Evolutionary conservation across 2,888 invertebrate species (phyloP).

Genomic region (Tiphia femorata): DNA sequence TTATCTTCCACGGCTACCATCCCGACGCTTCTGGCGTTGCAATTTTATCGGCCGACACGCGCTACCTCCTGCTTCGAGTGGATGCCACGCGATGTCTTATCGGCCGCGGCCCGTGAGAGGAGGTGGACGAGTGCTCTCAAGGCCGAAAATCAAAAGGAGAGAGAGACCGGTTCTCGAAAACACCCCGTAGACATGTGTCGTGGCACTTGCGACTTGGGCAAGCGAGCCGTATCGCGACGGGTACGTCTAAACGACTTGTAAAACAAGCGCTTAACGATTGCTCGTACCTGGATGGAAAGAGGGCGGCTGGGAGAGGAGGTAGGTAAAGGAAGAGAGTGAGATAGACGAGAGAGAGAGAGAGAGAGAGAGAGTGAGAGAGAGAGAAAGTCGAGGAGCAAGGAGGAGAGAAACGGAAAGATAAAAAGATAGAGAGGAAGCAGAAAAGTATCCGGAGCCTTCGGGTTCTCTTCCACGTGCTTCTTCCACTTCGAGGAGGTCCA

Average conservation of each 20-base stretch:
- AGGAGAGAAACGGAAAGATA: slow-evolving; percentile 1
- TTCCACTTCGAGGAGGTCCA: slow-evolving; percentile 57
- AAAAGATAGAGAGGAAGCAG: slow-evolving; percentile 3
- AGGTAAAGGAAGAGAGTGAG: slow-evolving; percentile 17
- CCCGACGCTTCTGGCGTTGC: too few relatives aligned
- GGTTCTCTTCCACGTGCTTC: slow-evolving; percentile 47
- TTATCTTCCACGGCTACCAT: too few relatives aligned
- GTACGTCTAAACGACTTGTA: slow-evolving; percentile 67
- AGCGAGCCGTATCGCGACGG: slow-evolving; percentile 52
- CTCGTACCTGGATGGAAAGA: slow-evolving; percentile 42
- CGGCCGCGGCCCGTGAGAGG: too few relatives aligned
- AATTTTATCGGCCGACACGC: too few relatives aligned
- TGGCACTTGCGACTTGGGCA: slow-evolving; percentile 49
- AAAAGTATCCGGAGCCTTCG: slow-evolving; percentile 13
- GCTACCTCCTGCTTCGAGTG: too few relatives aligned
- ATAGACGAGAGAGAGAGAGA: slow-evolving; percentile 5
- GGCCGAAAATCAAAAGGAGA: too few relatives aligned
- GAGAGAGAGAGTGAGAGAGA: slow-evolving; percentile 4
- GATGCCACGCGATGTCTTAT: too few relatives aligned
- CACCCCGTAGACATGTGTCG: slow-evolving; percentile 55
- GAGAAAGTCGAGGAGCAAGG: neutral
- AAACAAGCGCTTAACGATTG: slow-evolving; percentile 68
- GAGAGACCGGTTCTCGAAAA: slow-evolving; percentile 56
- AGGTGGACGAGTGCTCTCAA: too few relatives aligned
- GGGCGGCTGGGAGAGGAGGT: slow-evolving; percentile 8